These are phyloP conservation scores for Anser brachyrhynchus DNA, from an alignment of 2,113 vertebrate species.

Conservation along the genomic window DNA sequence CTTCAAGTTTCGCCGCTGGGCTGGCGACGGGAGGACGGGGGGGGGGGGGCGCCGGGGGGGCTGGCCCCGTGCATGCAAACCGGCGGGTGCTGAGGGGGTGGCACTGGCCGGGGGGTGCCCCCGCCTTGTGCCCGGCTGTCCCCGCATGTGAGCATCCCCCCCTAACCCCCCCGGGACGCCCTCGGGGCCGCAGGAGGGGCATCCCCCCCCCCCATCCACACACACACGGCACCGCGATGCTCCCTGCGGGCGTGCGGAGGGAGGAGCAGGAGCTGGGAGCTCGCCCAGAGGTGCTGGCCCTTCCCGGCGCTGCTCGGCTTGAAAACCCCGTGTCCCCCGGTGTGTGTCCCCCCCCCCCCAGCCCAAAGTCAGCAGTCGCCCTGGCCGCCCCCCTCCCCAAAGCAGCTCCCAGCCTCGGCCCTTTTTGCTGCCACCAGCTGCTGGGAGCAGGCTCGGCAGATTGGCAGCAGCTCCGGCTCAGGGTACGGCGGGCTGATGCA, in stretches of 20 bases:
- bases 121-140: neutral
- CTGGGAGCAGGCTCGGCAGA: neutral
- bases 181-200: rapidly evolving
- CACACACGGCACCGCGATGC: neutral
- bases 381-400: neutral
- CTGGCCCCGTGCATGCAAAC: no score
- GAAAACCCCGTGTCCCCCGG: neutral
- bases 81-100: no score
- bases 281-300: neutral
- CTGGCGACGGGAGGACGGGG: neutral
- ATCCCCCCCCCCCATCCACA: neutral
- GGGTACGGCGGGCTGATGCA: neutral
- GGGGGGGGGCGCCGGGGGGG: no score
- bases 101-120: no score
- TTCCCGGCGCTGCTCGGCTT: no score
- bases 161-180: neutral
- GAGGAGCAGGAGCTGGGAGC: neutral
- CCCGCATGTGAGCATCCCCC: neutral
- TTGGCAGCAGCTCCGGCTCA: neutral
- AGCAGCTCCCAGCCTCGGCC: neutral
- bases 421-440: neutral
- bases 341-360: neutral
- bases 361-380: neutral
- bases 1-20: neutral
- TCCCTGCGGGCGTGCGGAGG: neutral